A percentile compares a stretch with the other conserved stretches of the same genome.
These are phyloP conservation scores for Phaethornis superciliosus DNA, from an alignment of 2,113 vertebrate genomes.

Conservation along the genomic window DNA sequence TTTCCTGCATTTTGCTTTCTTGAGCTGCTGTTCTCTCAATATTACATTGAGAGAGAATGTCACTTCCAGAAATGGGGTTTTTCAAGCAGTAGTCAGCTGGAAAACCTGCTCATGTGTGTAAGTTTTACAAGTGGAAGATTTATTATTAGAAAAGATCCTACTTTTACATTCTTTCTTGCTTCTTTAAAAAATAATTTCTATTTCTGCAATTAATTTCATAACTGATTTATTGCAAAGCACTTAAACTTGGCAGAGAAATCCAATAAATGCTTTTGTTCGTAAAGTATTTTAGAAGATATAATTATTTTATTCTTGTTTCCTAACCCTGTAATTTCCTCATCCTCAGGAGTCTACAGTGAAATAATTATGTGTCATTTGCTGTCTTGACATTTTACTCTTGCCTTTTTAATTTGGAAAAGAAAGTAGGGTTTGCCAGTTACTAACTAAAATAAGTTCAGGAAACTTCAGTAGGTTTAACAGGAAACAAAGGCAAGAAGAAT, in stretches of 20 bases:
- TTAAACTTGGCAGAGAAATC: background rate
- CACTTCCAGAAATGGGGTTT: background rate
- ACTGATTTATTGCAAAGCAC: background rate
- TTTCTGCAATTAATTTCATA: background rate
- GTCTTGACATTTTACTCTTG: conserved; percentile 16
- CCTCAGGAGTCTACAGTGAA: background rate
- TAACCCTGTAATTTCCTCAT: conserved; percentile 28
- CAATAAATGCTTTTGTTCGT: background rate
- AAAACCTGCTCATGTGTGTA: background rate
- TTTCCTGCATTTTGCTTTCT: background rate
- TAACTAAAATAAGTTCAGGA: background rate
- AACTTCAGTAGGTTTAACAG: background rate
- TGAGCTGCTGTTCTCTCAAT: background rate
- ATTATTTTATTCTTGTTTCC: conserved; percentile 20
- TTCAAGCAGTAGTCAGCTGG: background rate
- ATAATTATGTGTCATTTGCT: conserved; percentile 24
- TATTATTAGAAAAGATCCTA: background rate
- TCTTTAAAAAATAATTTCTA: background rate
- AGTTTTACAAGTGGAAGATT: background rate
- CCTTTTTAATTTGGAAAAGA: conserved; percentile 1
- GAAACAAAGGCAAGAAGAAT: background rate
- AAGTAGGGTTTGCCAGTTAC: background rate
- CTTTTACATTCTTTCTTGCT: background rate
- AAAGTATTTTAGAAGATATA: conserved; percentile 3
- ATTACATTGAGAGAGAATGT: background rate